phyloP scores from a whole-genome alignment of 2,113 vertebrate genomes.

The Castor canadensis region DNA sequence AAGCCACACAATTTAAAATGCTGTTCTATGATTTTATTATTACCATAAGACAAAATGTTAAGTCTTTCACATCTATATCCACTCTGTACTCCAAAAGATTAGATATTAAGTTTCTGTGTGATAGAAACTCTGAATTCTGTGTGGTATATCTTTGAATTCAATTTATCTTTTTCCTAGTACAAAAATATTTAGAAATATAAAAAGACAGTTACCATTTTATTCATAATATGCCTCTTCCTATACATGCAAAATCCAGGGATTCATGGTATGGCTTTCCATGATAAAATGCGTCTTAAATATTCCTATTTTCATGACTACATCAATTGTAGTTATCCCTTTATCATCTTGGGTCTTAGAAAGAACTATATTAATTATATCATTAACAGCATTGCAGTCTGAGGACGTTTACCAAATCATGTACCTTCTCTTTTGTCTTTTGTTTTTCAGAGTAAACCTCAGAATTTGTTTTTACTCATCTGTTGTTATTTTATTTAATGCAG shows the following conservation, averaged over 20 bases:
- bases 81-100: neutral
- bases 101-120: neutral
- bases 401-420: neutral
- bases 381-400: neutral
- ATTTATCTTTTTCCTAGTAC: neutral
- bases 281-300: neutral
- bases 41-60: neutral
- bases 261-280: neutral
- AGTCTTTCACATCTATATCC: neutral
- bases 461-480: neutral
- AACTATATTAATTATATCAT: neutral
- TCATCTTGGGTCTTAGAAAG: neutral
- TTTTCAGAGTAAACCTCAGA: neutral
- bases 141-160: neutral
- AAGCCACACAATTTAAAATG: neutral
- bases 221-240: neutral
- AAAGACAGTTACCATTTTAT: neutral
- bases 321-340: neutral
- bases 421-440: neutral
- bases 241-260: accelerated
- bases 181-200: neutral
- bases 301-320: neutral
- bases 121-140: too few relatives aligned
- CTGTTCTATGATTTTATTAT: neutral
- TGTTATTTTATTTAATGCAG: neutral